Percentiles rank a stretch among this genome's conserved stretches.
phyloP scores from a whole-genome alignment of 2,888 invertebrate genomes.

The Leucozona laternaria region DNA sequence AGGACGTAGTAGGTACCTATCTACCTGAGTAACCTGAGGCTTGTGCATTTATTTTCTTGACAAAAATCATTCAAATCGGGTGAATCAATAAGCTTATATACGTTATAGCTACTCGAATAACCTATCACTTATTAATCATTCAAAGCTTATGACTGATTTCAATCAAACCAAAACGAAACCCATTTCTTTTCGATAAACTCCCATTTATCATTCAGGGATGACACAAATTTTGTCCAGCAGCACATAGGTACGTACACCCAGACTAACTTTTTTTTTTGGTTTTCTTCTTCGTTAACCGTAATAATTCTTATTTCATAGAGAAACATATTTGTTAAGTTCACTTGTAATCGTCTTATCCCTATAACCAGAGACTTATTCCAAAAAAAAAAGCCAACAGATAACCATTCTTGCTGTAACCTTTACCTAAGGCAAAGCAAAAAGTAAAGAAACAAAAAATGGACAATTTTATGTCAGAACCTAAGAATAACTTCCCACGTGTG shows the following conservation, averaged over 20 bases:
- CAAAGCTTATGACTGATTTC: conserved; percentile 40
- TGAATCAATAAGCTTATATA: conserved; percentile 15
- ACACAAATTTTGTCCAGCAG: conserved; percentile 27
- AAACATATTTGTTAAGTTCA: conserved; percentile 46
- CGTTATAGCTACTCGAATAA: not conserved
- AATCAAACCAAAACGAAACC: conserved; percentile 17
- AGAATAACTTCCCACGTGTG: conserved; percentile 58
- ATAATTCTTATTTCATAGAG: conserved; percentile 51
- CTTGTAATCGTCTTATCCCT: conserved; percentile 48
- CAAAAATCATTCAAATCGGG: conserved; percentile 46
- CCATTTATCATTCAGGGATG: conserved; percentile 53
- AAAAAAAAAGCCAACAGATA: conserved; percentile 15
- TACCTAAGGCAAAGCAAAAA: conserved; percentile 41
- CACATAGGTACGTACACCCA: conserved; percentile 23
- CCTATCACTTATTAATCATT: conserved; percentile 19
- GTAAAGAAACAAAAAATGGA: conserved; percentile 20
- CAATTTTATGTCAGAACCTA: conserved; percentile 5
- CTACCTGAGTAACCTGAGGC: not conserved
- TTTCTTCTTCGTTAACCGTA: conserved; percentile 8
- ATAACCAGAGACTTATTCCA: not conserved
- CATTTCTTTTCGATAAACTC: conserved; percentile 9
- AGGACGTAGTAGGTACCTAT: too few species aligned
- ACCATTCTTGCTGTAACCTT: conserved; percentile 3
- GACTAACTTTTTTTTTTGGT: not conserved
- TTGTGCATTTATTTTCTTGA: conserved; percentile 17